A percentile compares a stretch with the other conserved stretches of the same genome.
phyloP scores from a whole-genome alignment of 2,797 vertebrate genomes.

The Diceros bicornis region DNA sequence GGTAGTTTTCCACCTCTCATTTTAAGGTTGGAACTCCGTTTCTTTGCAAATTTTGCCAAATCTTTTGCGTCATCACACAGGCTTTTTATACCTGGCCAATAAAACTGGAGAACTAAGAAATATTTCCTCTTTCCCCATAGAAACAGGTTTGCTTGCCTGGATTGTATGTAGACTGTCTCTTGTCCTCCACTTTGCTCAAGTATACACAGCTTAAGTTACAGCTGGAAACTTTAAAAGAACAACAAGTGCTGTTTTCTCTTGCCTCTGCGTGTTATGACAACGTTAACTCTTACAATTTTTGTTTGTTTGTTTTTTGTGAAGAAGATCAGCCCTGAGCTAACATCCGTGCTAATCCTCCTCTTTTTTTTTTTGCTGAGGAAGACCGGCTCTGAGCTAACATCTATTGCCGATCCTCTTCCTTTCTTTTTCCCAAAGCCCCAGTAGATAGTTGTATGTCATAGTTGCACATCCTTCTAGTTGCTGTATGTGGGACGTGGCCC shows the following conservation, averaged over 20 bases:
- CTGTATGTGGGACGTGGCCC: too few species aligned
- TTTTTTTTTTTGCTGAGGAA: too few species aligned
- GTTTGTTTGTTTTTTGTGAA: too few species aligned
- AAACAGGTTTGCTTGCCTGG: background rate
- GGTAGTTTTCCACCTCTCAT: background rate
- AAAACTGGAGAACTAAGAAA: slow-evolving; percentile 27
- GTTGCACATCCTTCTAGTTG: too few species aligned
- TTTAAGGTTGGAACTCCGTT: background rate
- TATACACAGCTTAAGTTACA: background rate
- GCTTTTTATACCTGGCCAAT: slow-evolving; percentile 3
- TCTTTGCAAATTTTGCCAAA: background rate
- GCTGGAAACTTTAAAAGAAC: background rate
- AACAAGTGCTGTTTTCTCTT: background rate
- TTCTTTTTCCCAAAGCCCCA: too few species aligned
- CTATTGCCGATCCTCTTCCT: too few species aligned
- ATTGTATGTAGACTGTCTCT: background rate
- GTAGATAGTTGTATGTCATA: too few species aligned
- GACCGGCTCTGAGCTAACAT: too few species aligned
- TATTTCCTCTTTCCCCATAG: background rate
- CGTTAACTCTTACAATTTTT: background rate
- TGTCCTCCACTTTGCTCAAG: background rate
- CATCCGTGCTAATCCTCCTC: too few species aligned
- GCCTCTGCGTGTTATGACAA: background rate
- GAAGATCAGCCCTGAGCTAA: too few species aligned
- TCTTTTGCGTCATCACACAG: background rate